Evolutionary conservation across 2,113 vertebrate species (phyloP), one percentile per base, ranked within the genome.

Genomic region (Odobenus rosmarus): DNA sequence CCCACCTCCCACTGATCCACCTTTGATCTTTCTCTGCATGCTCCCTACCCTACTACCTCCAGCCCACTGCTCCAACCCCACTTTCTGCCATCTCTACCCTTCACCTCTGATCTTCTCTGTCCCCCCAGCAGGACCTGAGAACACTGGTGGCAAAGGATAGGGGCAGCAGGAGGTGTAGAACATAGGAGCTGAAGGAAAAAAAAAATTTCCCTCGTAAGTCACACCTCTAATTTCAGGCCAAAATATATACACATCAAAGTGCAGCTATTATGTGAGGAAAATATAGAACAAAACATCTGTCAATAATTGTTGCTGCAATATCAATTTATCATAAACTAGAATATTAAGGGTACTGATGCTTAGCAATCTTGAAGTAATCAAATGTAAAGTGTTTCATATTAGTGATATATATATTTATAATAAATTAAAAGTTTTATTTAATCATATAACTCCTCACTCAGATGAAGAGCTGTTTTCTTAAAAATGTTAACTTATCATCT

Each of bases 41-140:
- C 92, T 92, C 79, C 90, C 82, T 98, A 92, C 96, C 96, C 96
- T 97, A 90, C 96, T 97, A 90, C 82, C 93, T 97, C 96, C 92
- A 97, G 93, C 83, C 95, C 93, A 92, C 92, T 93, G 84, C 83
- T 97, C 96, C 96, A 98, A 90, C 86, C 95, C 97, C 91, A 81
- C 92, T 97, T 97, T 96, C 97, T 97, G 96, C 84, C 94, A 93
- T 96, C 92, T 97, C 96, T 97, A 89, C 96, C 96, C 96, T 98
- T 97, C 96, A 98, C 96, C 95, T 97, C 96, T 96, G 95, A 97
- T 98, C 96, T 97, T 96, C 97, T 98, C 95, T 97, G 96, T 97
- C 76, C 96, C 94, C 96, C 95, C 87, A 97, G 94, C 96, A 96
- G 96, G 97, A 92, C 95, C 98, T 96, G 97, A 98, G 96, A 97